Evolutionary conservation across 2,888 invertebrate species (phyloP).

Genomic region (Pseudococcus jackbeardsleyi): DNA sequence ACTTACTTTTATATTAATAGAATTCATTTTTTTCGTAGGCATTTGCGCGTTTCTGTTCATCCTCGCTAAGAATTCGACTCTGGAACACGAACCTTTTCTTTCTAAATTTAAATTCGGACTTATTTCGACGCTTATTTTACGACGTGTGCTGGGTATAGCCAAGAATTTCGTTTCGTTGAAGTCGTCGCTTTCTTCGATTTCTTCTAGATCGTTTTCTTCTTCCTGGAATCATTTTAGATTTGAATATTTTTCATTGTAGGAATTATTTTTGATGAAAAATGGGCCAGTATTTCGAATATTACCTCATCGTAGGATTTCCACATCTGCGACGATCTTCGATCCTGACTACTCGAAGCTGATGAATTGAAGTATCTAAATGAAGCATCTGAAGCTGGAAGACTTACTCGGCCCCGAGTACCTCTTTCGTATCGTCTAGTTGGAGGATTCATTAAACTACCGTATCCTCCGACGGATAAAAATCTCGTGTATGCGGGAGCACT

Average conservation of each 20-base stretch:
- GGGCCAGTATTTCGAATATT: not conserved
- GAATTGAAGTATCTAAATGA: slow-evolving; percentile 69
- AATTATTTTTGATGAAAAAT: not conserved
- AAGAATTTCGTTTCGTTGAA: slow-evolving; percentile 64
- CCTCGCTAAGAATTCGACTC: slow-evolving; percentile 41
- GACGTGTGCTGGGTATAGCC: slow-evolving; percentile 62
- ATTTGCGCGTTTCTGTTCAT: slow-evolving; percentile 55
- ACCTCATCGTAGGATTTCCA: slow-evolving; percentile 63
- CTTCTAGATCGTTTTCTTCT: slow-evolving; percentile 66
- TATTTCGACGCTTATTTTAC: slow-evolving; percentile 44
- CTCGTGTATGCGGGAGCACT: slow-evolving; percentile 73
- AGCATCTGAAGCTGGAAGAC: slow-evolving; percentile 70
- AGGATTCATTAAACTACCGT: slow-evolving; percentile 78
- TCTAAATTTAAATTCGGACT: slow-evolving; percentile 45
- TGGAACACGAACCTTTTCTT: slow-evolving; percentile 58
- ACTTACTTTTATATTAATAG: slow-evolving; percentile 60
- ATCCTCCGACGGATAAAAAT: slow-evolving; percentile 75
- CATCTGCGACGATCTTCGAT: slow-evolving; percentile 41
- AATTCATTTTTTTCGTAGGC: slow-evolving; percentile 16
- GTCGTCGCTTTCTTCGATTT: slow-evolving; percentile 60
- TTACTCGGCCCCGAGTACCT: slow-evolving; percentile 68
- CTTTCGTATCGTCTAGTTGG: slow-evolving; percentile 71
- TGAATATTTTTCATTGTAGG: not conserved
- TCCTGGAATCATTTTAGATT: slow-evolving; percentile 60
- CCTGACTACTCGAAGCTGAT: slow-evolving; percentile 53